Conservation (phyloP, 2,797 vertebrate species). For the Chaetophractus vellerosus region DNA sequence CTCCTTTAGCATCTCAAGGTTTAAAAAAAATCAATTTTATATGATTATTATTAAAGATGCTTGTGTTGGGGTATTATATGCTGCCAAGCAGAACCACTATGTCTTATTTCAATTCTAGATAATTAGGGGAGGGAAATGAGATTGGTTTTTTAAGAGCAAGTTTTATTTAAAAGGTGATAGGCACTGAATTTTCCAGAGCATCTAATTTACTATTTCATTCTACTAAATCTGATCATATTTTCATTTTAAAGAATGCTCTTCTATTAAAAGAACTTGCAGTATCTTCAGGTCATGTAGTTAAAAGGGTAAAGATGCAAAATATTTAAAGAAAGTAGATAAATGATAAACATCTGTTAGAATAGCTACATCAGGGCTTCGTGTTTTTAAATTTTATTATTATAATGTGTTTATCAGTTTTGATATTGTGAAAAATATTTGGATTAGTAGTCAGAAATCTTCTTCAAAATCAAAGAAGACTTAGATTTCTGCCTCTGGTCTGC, state of each 20-base stretch:
- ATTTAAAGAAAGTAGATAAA: not conserved
- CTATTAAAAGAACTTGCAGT: not conserved
- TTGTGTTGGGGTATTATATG: not conserved
- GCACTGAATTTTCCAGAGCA: not conserved
- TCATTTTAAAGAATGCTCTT: not conserved
- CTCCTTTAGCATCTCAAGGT: not conserved
- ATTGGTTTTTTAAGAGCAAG: not conserved
- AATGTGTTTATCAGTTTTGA: not conserved
- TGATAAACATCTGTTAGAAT: not conserved
- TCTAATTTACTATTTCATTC: not conserved
- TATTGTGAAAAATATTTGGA: not conserved
- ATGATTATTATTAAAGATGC: not conserved
- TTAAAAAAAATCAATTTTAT: slow-evolving; percentile 49
- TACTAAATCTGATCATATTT: not conserved
- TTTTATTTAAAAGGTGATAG: slow-evolving; percentile 49
- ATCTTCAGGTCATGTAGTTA: not conserved
- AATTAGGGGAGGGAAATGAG: not conserved
- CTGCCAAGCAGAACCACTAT: not conserved
- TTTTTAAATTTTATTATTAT: not conserved
- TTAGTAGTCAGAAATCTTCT: not conserved
- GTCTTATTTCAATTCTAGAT: slow-evolving; percentile 3
- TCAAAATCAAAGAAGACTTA: not conserved
- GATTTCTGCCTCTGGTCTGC: not conserved
- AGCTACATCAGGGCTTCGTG: not conserved
- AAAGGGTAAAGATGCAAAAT: not conserved